These are phyloP conservation scores for Habropoda laboriosa DNA, from an alignment of 1,140 invertebrate genomes.

Conservation along the genomic window DNA sequence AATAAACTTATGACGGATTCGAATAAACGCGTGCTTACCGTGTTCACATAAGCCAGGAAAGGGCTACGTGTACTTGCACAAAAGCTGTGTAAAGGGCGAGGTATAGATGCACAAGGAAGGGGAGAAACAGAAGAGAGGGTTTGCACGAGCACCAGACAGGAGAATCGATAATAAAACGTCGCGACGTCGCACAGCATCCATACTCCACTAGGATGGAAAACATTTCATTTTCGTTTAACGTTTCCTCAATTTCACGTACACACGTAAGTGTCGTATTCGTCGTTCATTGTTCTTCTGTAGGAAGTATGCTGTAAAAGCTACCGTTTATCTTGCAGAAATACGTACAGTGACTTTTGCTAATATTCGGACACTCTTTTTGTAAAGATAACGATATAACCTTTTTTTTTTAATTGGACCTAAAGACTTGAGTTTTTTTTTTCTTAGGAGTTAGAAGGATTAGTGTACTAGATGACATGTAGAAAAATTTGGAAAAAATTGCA, in stretches of 20 bases:
- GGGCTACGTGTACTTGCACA: constrained; percentile 56
- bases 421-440: too few relatives aligned
- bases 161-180: constrained; percentile 78
- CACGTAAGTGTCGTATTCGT: too few relatives aligned
- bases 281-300: background rate
- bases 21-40: constrained; percentile 1
- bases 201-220: constrained; percentile 39
- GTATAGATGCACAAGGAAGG: constrained; percentile 13
- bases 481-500: too few relatives aligned
- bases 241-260: background rate
- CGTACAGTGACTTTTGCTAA: too few relatives aligned
- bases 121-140: constrained; percentile 49
- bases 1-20: background rate
- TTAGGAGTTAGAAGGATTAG: too few relatives aligned
- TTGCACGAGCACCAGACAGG: constrained; percentile 60
- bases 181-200: constrained; percentile 75
- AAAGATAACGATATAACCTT: too few relatives aligned
- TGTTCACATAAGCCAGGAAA: constrained; percentile 45
- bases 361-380: too few relatives aligned
- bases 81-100: constrained; percentile 56
- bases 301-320: background rate
- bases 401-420: too few relatives aligned
- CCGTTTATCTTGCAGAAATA: background rate
- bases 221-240: constrained; percentile 34
- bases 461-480: too few relatives aligned